These are phyloP conservation scores for Lasioglossum albipes DNA, from an alignment of 1,140 invertebrate genomes.

Conservation along the genomic window DNA sequence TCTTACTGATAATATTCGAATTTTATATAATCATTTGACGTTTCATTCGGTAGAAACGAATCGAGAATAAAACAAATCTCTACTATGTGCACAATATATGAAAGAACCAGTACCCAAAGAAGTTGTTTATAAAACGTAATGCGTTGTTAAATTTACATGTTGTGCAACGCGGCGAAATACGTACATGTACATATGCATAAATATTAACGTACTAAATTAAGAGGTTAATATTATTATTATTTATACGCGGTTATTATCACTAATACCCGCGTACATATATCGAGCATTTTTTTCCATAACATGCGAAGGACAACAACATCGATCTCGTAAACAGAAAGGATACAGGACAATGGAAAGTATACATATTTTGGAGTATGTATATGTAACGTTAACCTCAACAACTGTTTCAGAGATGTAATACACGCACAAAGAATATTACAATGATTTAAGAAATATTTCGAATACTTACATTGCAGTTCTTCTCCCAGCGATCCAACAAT, in stretches of 20 bases:
- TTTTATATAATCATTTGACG: background rate
- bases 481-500: constrained; percentile 55
- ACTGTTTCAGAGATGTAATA: background rate
- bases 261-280: background rate
- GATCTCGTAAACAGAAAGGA: background rate
- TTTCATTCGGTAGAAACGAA: too few species aligned
- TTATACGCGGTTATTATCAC: too few species aligned
- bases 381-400: constrained; percentile 11
- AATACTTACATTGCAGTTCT: constrained; percentile 73
- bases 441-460: constrained; percentile 37
- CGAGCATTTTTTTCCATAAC: background rate
- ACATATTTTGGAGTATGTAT: too few species aligned
- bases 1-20: background rate
- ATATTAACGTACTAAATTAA: background rate
- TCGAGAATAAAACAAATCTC: background rate
- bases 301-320: background rate
- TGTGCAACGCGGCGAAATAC: background rate
- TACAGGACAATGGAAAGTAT: background rate
- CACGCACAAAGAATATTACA: background rate
- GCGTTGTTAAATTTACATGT: background rate
- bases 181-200: too few species aligned
- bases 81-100: background rate
- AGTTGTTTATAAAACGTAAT: background rate
- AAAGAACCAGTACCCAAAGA: background rate
- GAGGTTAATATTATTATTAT: background rate